Evolutionary conservation across 1,140 invertebrate species (phyloP).

Genomic region (Papilio polyxenes): DNA sequence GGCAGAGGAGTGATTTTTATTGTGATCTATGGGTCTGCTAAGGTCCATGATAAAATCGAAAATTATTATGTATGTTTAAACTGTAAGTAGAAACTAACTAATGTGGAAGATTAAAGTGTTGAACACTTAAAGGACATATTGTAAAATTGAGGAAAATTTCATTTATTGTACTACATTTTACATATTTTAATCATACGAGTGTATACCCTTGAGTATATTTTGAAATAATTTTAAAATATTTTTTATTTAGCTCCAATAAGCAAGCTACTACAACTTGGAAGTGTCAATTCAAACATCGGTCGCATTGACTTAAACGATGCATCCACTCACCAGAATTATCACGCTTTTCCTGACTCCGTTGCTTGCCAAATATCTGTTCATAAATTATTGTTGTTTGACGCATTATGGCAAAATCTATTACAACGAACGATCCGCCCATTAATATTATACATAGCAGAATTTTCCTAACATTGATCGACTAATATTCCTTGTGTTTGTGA

Average conservation of each 20-base stretch:
- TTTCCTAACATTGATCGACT: conserved; percentile 11
- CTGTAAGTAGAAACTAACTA: too few species aligned
- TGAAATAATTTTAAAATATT: too few species aligned
- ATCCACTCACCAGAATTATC: conserved; percentile 64
- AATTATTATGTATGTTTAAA: too few species aligned
- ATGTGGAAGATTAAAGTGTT: background rate
- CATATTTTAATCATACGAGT: background rate
- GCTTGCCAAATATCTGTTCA: conserved; percentile 72
- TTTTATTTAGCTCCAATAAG: background rate
- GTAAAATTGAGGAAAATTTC: background rate
- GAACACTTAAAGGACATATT: background rate
- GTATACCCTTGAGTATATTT: background rate
- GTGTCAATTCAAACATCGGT: conserved; percentile 33
- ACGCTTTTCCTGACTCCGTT: conserved; percentile 57
- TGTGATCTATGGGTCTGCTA: too few species aligned
- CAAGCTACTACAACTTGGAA: background rate
- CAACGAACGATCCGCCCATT: conserved; percentile 45
- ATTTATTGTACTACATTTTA: too few species aligned
- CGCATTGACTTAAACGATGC: conserved; percentile 52
- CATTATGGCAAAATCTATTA: conserved; percentile 75
- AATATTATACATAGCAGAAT: conserved; percentile 34
- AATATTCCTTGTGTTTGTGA: background rate
- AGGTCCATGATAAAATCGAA: too few species aligned
- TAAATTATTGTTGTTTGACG: conserved; percentile 74
- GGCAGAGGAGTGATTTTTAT: too few species aligned